Base-by-base conservation (phyloP, 2,888 invertebrate genomes). In the Lasioglossum marginatum region DNA sequence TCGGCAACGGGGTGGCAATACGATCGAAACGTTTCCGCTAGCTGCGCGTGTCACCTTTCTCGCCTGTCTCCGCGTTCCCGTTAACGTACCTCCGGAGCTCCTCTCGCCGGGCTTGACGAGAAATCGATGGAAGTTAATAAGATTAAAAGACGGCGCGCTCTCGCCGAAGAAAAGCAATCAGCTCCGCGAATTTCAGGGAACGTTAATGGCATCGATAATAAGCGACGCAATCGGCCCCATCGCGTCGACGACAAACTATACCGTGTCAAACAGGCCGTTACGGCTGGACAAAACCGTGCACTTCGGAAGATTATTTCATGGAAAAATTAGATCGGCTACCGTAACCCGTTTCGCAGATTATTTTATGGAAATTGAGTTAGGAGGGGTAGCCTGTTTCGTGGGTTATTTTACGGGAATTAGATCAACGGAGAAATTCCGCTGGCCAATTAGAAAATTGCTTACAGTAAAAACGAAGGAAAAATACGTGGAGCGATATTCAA, bases 111-210 rank as follows among this genome's bases (percentile, higher is more conserved):
- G 31, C 74, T 77, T 85, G 85, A 74, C 77, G 63, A 73, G 14
- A 86, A 86, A 81, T 86, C 85, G 81, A 86, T 85, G 48, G 27
- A 3, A 70, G 77, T 86, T 85, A 85, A 85, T 77, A 74, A 79
- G 85, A 85, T 77, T 85, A 85, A 77, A 77, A 80, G 77, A 76
- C 23, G 23, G 23, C 66, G 37, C 70, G 48, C 63, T 77, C 37
- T 77, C 37, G 81, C 73, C 37, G 72, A 77, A 85, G 76, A 52
- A 75, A 86, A 77, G 81, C 79, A 80, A 85, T 85, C 70, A 79
- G 48, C 68, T 66, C 45, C 74, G 52, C 4, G 57, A 80, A 77
- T 66, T 74, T 77, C n/a, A 85, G 37, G 43, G 77, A 73, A 73
- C 52, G 48, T 77, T 52, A 75, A 81, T 34, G 52, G 63, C 76